Base-by-base conservation (phyloP, 2,888 invertebrate species). In the Idaea biselata region DNA sequence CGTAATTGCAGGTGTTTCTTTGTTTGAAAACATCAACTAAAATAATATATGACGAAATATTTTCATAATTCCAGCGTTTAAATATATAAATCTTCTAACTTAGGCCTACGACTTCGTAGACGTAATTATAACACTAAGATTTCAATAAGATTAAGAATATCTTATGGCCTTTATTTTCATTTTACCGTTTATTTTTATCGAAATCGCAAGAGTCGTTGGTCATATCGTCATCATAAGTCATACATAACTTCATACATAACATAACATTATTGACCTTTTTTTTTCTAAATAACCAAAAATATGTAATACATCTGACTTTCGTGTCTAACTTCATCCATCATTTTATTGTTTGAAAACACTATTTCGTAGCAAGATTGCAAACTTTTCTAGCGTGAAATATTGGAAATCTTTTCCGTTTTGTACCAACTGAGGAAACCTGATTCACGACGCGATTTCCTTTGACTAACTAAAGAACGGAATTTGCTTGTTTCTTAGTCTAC, bases 391-490 rank as follows among this genome's bases (percentile, higher is more conserved):
- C 44, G 11, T 67, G 62, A 65, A 68, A 79, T 73, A 79, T 80
- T 82, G 78, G 80, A 82, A 82, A 81, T 75, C 76, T 69, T 78
- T 79, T 80, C 81, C 82, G 82, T 73, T 79, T 65, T 69, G 74
- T 73, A 70, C 72, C 67, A 68, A 71, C 70, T 62, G 70, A 77
- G 80, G 81, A 81, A 82, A 81, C 75, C 73, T 74, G 73, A 77
- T 81, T 83, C 77, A 78, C 75, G 70, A 73, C 72, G 68, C 70
- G 76, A 79, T 81, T 81, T 81, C 84, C 82, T 74, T 76, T 71
- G 71, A 65, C 5, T 17, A 14, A 14, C 70, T 68, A 58, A 57
- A 58, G 56, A 62, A 63, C 69, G 74, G 72, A 73, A 68, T 75
- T 66, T 64, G 56, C 63, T 72, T 65, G 66, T 75, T 70, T 65